Percentiles rank a stretch among this genome's conserved stretches.
Evolutionary conservation across 2,113 vertebrate genomes (phyloP).

Genomic region (Brachypodius melanocephalos): DNA sequence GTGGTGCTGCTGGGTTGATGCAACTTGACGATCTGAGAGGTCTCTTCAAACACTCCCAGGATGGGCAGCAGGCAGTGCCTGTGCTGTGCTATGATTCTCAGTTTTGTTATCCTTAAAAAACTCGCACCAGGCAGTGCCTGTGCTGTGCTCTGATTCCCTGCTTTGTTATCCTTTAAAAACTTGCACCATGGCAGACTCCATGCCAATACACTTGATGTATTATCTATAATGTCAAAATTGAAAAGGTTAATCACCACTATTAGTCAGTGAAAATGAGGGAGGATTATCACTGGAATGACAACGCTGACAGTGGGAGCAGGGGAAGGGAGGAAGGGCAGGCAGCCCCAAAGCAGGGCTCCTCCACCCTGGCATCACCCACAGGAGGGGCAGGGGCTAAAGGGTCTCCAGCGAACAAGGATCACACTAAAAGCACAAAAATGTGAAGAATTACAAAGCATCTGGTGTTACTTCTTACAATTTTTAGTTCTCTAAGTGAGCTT

Average conservation of each 20-base stretch:
- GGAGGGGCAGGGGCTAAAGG: background rate
- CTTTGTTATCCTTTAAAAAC: slow-evolving; percentile 1
- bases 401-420: background rate
- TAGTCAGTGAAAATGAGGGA: slow-evolving; percentile 51
- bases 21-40: background rate
- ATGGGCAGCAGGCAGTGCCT: background rate
- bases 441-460: background rate
- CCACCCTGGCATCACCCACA: accelerated
- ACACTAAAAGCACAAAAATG: background rate
- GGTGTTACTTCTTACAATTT: background rate
- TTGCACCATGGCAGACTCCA: background rate
- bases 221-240: slow-evolving; percentile 41
- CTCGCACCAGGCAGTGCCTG: background rate
- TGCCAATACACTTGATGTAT: slow-evolving; percentile 51
- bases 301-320: background rate
- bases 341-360: accelerated
- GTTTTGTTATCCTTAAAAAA: background rate
- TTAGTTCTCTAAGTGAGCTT: background rate
- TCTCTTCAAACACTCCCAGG: accelerated
- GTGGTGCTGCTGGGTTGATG: background rate
- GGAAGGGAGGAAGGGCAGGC: background rate
- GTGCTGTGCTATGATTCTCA: background rate
- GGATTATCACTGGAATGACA: slow-evolving; percentile 5
- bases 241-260: slow-evolving; percentile 66
- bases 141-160: background rate